Base-by-base conservation (phyloP, 1,140 invertebrate species). In the Lethrus apterus region DNA sequence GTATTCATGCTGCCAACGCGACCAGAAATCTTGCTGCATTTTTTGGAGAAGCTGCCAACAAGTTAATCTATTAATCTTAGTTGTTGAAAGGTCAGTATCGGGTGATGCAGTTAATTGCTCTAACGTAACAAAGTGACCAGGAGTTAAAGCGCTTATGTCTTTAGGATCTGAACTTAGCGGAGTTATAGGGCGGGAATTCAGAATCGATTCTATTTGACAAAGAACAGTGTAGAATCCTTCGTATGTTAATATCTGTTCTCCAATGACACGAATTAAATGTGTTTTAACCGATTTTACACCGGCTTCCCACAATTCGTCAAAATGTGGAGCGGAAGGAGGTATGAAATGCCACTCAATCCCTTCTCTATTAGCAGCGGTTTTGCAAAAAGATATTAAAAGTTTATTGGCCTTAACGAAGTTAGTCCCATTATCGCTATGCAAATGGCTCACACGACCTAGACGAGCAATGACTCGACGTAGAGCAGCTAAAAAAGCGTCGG, bases 381-480 rank as follows among this genome's bases (percentile, higher is more conserved):
- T 26, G 5, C 23, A 5, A 7, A n/a, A 26, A 26, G 23, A 5
- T n/a, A n/a, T n/a, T n/a, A n/a, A n/a, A n/a, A n/a, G 23, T 5
- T 26, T 26, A n/a, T 26, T 23, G 7, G 53, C 48, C n/a, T 62
- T 61, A 3, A 54, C 35, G 50, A 71, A 70, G 46, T 69, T 66
- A 1, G 60, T 66, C 9, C 62, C 62, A 42, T 62, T 62, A 38
- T 69, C 69, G n/a, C 54, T 62, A 26, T 58, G 61, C 9, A 68
- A 50, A 29, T 59, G 35, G 8, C 23, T 24, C 3, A 62, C 53
- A 17, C 52, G 21, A 21, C 62, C 62, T 29, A 63, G 42, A 24
- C 63, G 33, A 7, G 60, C 53, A 9, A 70, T 56, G 46, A 72
- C 66, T 20, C 65, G 35, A 20, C 62, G 31, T 2, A 71, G 41